A percentile compares a stretch with the other conserved stretches of the same genome.
Conservation (phyloP, 2,888 invertebrate genomes). For the Chorisops tibialis region DNA sequence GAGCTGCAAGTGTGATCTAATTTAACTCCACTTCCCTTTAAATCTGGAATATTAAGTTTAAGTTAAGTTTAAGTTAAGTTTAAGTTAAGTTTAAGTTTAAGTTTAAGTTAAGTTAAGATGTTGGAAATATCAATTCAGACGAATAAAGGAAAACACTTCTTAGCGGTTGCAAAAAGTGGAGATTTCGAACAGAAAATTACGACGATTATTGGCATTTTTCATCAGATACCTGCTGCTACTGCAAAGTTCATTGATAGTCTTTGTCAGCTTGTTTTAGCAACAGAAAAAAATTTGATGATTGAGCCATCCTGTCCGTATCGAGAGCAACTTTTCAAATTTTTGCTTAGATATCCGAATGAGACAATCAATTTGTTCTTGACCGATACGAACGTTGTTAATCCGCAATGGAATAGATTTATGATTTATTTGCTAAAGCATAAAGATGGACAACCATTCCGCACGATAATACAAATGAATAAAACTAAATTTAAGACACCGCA, state of each 20-base stretch:
- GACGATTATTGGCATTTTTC: constrained; percentile 84
- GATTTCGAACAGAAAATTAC: constrained; percentile 88
- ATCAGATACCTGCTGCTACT: constrained; percentile 88
- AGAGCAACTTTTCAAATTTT: constrained; percentile 82
- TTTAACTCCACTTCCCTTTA: too few relatives aligned
- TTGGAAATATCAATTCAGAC: constrained; percentile 75
- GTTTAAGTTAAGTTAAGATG: too few relatives aligned
- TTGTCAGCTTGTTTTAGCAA: constrained; percentile 77
- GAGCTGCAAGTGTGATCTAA: too few relatives aligned
- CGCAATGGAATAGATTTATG: constrained; percentile 72
- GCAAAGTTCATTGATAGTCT: constrained; percentile 83
- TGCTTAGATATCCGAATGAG: constrained; percentile 79
- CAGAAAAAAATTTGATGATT: constrained; percentile 82
- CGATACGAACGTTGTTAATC: constrained; percentile 76
- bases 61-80: too few relatives aligned
- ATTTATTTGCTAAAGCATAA: constrained; percentile 79
- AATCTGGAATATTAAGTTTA: too few relatives aligned
- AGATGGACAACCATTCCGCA: constrained; percentile 75
- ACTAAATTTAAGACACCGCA: too few relatives aligned
- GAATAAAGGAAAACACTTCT: constrained; percentile 65
- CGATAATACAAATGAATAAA: constrained; percentile 65
- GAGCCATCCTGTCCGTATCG: constrained; percentile 91
- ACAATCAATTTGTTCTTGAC: constrained; percentile 75
- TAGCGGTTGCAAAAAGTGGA: constrained; percentile 71
- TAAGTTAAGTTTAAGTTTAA: too few relatives aligned